These are phyloP conservation scores for Rhyacophila evoluta DNA, from an alignment of 2,888 invertebrate genomes.

Conservation along the genomic window DNA sequence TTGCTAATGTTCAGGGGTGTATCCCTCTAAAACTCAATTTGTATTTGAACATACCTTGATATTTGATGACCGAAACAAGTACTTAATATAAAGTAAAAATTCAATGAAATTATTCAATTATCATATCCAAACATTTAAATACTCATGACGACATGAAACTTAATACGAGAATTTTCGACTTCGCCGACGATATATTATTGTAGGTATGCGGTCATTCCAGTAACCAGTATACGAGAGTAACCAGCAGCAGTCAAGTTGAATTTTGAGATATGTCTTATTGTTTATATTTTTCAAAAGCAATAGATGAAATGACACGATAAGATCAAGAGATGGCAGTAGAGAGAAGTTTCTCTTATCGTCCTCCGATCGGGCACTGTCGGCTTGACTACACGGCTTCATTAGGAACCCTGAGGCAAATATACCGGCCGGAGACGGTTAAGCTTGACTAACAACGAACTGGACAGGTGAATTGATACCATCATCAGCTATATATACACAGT, in stretches of 20 bases:
- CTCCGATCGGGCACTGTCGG: conserved; percentile 3
- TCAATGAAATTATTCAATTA: too few species aligned
- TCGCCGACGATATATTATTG: not conserved
- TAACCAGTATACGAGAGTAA: not conserved
- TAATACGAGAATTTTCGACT: not conserved
- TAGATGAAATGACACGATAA: conserved; percentile 24
- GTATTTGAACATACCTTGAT: too few species aligned
- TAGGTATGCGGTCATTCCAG: conserved; percentile 8
- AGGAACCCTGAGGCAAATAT: conserved; percentile 6
- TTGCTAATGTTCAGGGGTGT: too few species aligned
- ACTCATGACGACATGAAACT: too few species aligned
- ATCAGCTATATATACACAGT: too few species aligned
- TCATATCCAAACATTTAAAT: too few species aligned
- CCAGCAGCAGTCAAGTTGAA: not conserved
- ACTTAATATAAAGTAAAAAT: too few species aligned
- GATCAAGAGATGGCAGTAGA: conserved; percentile 13
- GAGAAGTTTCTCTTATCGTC: not conserved
- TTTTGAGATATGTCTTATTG: conserved; percentile 24
- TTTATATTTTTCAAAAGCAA: conserved; percentile 22
- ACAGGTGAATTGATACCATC: not conserved
- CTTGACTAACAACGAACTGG: not conserved
- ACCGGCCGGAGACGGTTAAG: not conserved
- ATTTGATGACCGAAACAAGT: too few species aligned
- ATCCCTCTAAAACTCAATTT: too few species aligned
- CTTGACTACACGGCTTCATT: conserved; percentile 3